Evolutionary conservation across 2,888 invertebrate species (phyloP).

Genomic region (Spodoptera littoralis): DNA sequence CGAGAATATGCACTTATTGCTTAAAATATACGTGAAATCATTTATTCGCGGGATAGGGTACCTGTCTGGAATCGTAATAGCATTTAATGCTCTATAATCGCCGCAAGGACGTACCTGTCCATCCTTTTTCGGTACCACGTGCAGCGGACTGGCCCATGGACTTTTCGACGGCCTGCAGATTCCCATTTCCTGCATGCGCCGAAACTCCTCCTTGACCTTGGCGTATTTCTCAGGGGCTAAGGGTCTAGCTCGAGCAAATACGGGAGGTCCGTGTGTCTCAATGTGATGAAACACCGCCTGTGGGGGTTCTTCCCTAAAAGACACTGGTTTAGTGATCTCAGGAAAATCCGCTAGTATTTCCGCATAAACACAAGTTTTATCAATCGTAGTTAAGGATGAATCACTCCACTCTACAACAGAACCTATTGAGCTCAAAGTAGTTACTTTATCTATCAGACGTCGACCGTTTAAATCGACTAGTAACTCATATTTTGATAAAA

Average conservation of each 20-base stretch:
- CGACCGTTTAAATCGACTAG: conserved; percentile 16
- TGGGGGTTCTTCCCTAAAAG: neutral
- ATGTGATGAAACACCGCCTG: neutral
- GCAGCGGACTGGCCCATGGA: too few relatives aligned
- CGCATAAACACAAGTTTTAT: neutral
- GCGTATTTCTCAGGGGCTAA: neutral
- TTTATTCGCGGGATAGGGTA: too few relatives aligned
- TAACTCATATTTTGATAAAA: conserved; percentile 14
- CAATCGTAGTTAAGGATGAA: neutral
- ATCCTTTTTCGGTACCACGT: too few relatives aligned
- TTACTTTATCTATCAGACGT: neutral
- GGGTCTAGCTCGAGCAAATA: neutral
- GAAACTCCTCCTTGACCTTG: neutral
- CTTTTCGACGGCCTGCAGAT: too few relatives aligned
- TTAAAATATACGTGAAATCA: too few relatives aligned
- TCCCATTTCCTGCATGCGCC: neutral
- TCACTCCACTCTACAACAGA: neutral
- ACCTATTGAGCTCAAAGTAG: neutral
- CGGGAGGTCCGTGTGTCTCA: neutral
- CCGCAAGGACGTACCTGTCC: too few relatives aligned
- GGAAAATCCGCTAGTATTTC: neutral
- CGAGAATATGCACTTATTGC: too few relatives aligned
- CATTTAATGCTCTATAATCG: too few relatives aligned
- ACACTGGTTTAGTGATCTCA: neutral
- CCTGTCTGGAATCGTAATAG: too few relatives aligned